A percentile compares a stretch with the other conserved stretches of the same genome.
Evolutionary conservation across 2,888 invertebrate genomes (phyloP).

Genomic region (Dasypolia templi): DNA sequence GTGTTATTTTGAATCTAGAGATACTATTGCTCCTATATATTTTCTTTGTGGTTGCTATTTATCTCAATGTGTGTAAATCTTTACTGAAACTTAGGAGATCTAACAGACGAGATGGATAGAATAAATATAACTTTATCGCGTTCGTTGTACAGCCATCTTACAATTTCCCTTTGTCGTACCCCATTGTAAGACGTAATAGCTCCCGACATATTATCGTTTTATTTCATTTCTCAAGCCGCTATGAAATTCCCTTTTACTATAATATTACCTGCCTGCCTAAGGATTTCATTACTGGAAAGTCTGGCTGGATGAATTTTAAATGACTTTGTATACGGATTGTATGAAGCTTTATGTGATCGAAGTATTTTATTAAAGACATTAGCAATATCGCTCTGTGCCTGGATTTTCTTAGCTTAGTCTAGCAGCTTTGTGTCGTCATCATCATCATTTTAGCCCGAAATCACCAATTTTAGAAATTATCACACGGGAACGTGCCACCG

Average conservation of each 20-base stretch:
- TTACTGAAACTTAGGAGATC: constrained; percentile 30
- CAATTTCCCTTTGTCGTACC: constrained; percentile 84
- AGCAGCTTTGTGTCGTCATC: neutral
- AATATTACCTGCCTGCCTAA: constrained; percentile 77
- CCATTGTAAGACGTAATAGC: constrained; percentile 84
- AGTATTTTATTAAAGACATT: constrained; percentile 14
- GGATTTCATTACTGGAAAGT: constrained; percentile 76
- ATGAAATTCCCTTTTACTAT: constrained; percentile 83
- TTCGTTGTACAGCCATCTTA: constrained; percentile 79
- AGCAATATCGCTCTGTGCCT: neutral
- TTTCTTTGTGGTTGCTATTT: neutral
- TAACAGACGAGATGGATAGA: constrained; percentile 61
- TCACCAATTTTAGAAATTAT: too few relatives aligned
- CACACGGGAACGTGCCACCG: too few relatives aligned
- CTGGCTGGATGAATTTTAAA: constrained; percentile 66
- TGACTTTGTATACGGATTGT: constrained; percentile 50
- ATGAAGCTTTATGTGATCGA: constrained; percentile 18
- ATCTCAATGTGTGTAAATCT: neutral
- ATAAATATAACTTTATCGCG: constrained; percentile 83
- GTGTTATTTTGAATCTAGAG: neutral
- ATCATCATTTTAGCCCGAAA: neutral
- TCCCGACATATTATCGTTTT: constrained; percentile 85
- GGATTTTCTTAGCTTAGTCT: constrained; percentile 9
- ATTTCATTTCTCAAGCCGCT: constrained; percentile 83
- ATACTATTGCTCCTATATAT: constrained; percentile 20